Conservation (phyloP, 2,797 vertebrate genomes). For the Myotis vivesi region DNA sequence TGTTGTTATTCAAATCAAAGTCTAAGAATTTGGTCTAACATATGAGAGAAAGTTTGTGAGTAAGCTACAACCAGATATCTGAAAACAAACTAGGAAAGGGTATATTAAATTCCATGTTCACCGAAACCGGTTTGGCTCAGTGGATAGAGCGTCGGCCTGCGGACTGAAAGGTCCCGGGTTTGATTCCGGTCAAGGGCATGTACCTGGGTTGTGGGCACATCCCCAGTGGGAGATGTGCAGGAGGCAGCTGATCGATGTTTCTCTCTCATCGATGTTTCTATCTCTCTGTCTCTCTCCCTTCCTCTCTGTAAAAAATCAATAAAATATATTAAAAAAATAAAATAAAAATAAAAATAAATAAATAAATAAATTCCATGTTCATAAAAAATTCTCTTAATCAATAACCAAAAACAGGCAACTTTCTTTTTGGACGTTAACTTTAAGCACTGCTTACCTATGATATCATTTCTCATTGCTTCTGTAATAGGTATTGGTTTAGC, state of each 20-base stretch:
- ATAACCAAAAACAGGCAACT: background rate
- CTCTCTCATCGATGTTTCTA: too few species aligned
- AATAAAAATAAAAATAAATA: too few species aligned
- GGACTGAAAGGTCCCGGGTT: too few species aligned
- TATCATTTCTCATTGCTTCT: slow-evolving; percentile 96
- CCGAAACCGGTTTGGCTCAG: too few species aligned
- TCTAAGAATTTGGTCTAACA: slow-evolving; percentile 16
- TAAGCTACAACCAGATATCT: background rate
- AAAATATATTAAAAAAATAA: too few species aligned
- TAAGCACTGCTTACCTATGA: slow-evolving; percentile 91
- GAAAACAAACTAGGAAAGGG: background rate
- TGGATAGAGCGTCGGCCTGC: too few species aligned
- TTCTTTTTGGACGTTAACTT: background rate
- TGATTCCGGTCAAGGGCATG: too few species aligned
- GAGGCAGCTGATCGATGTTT: too few species aligned
- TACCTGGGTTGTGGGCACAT: too few species aligned
- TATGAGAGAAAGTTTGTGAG: background rate
- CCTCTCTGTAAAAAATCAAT: too few species aligned
- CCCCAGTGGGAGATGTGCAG: too few species aligned
- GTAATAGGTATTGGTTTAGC: slow-evolving; percentile 96
- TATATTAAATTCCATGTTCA: background rate
- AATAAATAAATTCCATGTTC: slow-evolving; percentile 20
- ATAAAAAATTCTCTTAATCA: slow-evolving; percentile 1
- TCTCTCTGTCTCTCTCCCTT: too few species aligned
- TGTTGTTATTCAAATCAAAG: background rate